Evolutionary conservation across 2,888 invertebrate species (phyloP).

Genomic region (Eueremaeus valkanovi): DNA sequence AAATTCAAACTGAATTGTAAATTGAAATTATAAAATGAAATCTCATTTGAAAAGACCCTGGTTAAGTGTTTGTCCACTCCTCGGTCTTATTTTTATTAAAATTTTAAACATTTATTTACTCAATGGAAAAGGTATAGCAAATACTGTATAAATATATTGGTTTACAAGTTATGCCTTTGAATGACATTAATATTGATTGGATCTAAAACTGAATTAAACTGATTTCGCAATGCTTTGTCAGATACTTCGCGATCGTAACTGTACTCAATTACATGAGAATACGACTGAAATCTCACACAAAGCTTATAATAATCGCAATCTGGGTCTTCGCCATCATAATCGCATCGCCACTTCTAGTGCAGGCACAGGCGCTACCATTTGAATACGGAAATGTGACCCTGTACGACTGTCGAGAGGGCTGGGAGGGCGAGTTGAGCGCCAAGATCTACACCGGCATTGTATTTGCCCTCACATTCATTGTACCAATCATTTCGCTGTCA

Average conservation of each 20-base stretch:
- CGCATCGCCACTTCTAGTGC: background rate
- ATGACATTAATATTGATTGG: too few relatives aligned
- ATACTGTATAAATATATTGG: too few relatives aligned
- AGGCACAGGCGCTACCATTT: background rate
- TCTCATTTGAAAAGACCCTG: too few relatives aligned
- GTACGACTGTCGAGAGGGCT: conserved; percentile 23
- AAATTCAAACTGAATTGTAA: too few relatives aligned
- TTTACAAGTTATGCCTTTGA: too few relatives aligned
- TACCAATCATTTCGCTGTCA: conserved; percentile 54
- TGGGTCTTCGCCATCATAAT: background rate
- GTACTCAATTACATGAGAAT: background rate
- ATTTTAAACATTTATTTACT: too few relatives aligned
- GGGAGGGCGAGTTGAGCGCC: conserved; percentile 19
- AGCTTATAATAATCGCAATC: background rate
- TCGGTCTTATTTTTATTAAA: too few relatives aligned
- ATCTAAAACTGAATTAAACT: too few relatives aligned
- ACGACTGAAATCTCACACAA: background rate
- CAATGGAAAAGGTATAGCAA: too few relatives aligned
- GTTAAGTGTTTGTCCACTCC: too few relatives aligned
- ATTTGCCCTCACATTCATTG: conserved; percentile 51
- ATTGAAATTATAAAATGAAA: too few relatives aligned
- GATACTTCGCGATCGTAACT: conserved; percentile 4
- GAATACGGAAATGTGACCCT: background rate
- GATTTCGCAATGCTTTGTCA: too few relatives aligned
- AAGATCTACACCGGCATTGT: conserved; percentile 43